These are phyloP conservation scores for Uloborus diversus DNA, from an alignment of 1,140 invertebrate species.

Conservation along the genomic window DNA sequence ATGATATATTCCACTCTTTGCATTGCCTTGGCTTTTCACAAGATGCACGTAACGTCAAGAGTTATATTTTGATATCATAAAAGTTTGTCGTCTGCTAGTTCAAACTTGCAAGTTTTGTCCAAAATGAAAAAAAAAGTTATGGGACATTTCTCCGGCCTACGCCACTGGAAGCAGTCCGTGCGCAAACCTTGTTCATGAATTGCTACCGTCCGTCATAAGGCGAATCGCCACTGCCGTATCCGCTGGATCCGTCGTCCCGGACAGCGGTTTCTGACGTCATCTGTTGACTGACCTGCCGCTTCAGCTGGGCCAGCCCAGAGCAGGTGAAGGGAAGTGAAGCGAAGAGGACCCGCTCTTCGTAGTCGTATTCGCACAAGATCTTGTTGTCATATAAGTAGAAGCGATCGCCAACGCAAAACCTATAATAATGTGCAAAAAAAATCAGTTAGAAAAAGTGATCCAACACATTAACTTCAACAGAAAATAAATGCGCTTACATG, in stretches of 20 bases:
- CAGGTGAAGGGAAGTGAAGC: constrained; percentile 86
- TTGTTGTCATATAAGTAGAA: constrained; percentile 94
- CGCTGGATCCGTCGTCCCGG: constrained; percentile 59
- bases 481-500: too few species aligned
- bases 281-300: constrained; percentile 59
- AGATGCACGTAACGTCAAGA: too few species aligned
- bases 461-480: too few species aligned
- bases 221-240: constrained; percentile 60
- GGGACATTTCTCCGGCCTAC: not conserved
- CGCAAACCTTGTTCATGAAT: constrained; percentile 7
- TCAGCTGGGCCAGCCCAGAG: constrained; percentile 69
- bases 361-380: constrained; percentile 93
- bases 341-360: constrained; percentile 88
- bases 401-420: constrained; percentile 93
- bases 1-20: too few species aligned
- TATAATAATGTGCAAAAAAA: too few species aligned
- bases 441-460: too few species aligned
- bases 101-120: too few species aligned
- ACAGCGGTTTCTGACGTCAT: constrained; percentile 55
- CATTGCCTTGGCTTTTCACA: too few species aligned
- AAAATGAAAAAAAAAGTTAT: constrained; percentile 10
- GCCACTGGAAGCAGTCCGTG: not conserved
- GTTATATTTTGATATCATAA: too few species aligned
- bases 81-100: too few species aligned
- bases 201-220: constrained; percentile 59